Evolutionary conservation across 2,888 invertebrate genomes (phyloP), one percentile per base, ranked within the genome.

Genomic region (Spicauda simplicius): DNA sequence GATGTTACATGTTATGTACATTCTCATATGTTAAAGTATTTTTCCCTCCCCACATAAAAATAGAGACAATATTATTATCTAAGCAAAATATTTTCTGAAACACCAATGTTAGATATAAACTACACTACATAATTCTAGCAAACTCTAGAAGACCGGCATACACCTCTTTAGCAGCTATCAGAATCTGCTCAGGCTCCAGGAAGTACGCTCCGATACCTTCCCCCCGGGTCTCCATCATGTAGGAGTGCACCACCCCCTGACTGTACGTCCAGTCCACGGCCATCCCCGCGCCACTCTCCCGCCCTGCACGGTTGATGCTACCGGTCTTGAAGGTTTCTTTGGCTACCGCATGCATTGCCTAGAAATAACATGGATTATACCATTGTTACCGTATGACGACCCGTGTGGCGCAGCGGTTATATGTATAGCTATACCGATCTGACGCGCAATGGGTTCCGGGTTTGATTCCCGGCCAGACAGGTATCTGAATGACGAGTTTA

Each of bases 261-360:
- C 25, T 41, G 54, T 62, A 62, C 8, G 6, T 41, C 62, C 62
- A 62, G 45, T 62, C 62, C n/a, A 62, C 20, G 0, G 62, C 53
- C 41, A 41, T 62, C 1, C 62, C 62, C 0, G 62, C 41, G 0
- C 62, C 62, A 5, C 12, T 55, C 45, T 55, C 54, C 6, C 5
- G n/a, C 1, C 62, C 62, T 11, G 62, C 37, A 2, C 45, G 62
- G 14, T 16, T 33, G 11, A 62, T 20, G 18, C 62, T 62, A 2
- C 62, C 62, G 7, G 62, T 62, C 16, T 37, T 62, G 45, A 45
- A 62, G 4, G 2, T 10, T 2, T 62, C 19, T 7, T 37, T 54
- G 45, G 54, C 62, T 12, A 62, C 45, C 16, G 20, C 45, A 3
- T 45, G 10, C 41, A 62, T 62, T 5, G 62, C 62, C 62, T 62